Base-by-base conservation (phyloP, 1,140 invertebrate genomes). In the Elymnias hypermnestra region DNA sequence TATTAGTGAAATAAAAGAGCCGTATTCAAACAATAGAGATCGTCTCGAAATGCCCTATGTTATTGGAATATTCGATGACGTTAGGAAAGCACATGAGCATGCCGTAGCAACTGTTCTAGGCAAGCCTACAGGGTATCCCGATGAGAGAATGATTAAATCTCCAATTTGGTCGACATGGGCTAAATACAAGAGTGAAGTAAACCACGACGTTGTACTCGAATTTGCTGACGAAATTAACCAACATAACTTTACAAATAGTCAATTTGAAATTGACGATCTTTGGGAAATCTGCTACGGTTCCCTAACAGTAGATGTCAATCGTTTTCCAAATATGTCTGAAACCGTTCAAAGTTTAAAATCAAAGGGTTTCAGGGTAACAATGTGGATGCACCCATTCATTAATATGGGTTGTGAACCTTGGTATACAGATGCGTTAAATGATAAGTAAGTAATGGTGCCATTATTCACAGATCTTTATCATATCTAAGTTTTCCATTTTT, bases 91-190 rank as follows among this genome's bases (percentile, higher is more conserved):
- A 0, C 93, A 95, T 56, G 77, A 90, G 53, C 81, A 90, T 48
- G 90, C 90, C 0, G 78, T 94, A 0, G 66, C 87, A 12, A 89
- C 82, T 6, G 88, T 90, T 55, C 83, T 94, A 12, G 88, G 89
- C 1, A 90, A 89, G 58, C 94, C 94, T 1, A 86, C 70, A 1
- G 89, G 79, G 1, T 75, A 89, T 53, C 95, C 95, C 0, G 92
- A 95, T 55, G 87, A 90, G 52, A 86, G 86, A 42, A 93, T 97
- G 90, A 89, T 97, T 9, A 77, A 83, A 19, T 86, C 94, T 72
- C 96, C 96, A 0, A 92, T 98, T 25, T 98, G 96, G 95, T 96
- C 95, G 0, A 98, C 96, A 0, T 97, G 96, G 96, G 93, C 92
- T 0, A 89, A 91, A 47, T 96, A 93, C 69, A 92, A 93, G 23